Conservation (phyloP, 2,797 vertebrate genomes). For the Danio jaintianensis region DNA sequence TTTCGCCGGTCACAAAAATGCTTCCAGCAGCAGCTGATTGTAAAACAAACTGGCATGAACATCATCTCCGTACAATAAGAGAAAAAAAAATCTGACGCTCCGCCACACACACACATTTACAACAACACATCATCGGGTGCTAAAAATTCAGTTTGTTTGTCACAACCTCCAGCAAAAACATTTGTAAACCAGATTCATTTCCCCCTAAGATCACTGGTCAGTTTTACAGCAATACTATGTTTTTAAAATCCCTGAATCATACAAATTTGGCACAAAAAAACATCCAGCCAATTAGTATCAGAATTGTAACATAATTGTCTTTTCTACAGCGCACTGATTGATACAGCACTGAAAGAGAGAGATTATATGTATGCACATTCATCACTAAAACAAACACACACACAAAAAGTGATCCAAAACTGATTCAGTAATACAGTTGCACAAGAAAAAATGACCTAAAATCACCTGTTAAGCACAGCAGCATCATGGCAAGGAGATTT, state of each 20-base stretch:
- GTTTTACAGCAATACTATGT: conserved; percentile 47
- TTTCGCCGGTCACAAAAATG: conserved; percentile 47
- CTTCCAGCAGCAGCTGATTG: conserved; percentile 49
- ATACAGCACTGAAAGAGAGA: conserved; percentile 26
- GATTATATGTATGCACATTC: conserved; percentile 22
- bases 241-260: conserved; percentile 42
- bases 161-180: conserved; percentile 19
- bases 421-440: conserved; percentile 28
- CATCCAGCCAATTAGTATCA: conserved; percentile 27
- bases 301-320: neutral
- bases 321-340: conserved; percentile 22
- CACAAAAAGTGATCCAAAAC: conserved; percentile 11
- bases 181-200: conserved; percentile 46
- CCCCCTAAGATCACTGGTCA: neutral
- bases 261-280: conserved; percentile 43
- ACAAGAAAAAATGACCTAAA: conserved; percentile 25
- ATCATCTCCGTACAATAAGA: neutral
- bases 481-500: conserved; percentile 29
- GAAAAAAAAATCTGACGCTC: neutral
- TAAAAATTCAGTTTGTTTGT: conserved; percentile 31
- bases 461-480: conserved; percentile 48
- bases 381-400: conserved; percentile 32
- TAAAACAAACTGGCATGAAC: conserved; percentile 45
- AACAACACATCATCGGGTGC: conserved; percentile 2
- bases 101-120: conserved; percentile 5